A percentile compares a stretch with the other conserved stretches of the same genome.
Conservation (phyloP, 2,888 invertebrate genomes). For the Eupithecia pulchellata region DNA sequence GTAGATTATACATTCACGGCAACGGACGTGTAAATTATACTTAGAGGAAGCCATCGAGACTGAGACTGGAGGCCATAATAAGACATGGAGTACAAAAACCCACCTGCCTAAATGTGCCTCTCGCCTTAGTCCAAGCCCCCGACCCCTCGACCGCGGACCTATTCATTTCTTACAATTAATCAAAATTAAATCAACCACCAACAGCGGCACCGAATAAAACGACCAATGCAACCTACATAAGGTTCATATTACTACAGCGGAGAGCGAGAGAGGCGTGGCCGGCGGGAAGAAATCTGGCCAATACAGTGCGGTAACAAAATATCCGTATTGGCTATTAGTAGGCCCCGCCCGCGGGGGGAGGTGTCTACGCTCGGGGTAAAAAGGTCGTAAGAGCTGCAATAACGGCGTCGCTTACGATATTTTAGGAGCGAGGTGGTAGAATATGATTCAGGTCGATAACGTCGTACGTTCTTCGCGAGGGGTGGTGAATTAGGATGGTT, state of each 20-base stretch:
- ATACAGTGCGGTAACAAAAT: slow-evolving; percentile 86
- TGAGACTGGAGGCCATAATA: slow-evolving; percentile 43
- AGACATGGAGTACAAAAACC: slow-evolving; percentile 40
- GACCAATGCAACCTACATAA: slow-evolving; percentile 52
- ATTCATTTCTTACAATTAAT: slow-evolving; percentile 85
- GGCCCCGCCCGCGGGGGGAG: slow-evolving; percentile 76
- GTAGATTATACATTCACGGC: slow-evolving; percentile 55
- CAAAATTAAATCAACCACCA: slow-evolving; percentile 80
- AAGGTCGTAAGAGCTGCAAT: slow-evolving; percentile 54
- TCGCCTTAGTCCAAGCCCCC: slow-evolving; percentile 38
- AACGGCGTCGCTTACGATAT: slow-evolving; percentile 48
- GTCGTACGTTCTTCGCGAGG: slow-evolving; percentile 52
- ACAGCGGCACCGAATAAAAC: slow-evolving; percentile 53
- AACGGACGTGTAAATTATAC: slow-evolving; percentile 42
- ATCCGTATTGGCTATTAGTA: slow-evolving; percentile 86
- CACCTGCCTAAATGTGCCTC: slow-evolving; percentile 45
- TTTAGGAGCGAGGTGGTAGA: slow-evolving; percentile 36
- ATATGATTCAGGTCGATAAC: slow-evolving; percentile 51
- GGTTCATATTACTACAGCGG: slow-evolving; percentile 58
- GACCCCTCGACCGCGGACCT: slow-evolving; percentile 58
- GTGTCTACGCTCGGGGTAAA: slow-evolving; percentile 43
- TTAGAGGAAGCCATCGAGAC: slow-evolving; percentile 54
- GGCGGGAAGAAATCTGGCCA: slow-evolving; percentile 86
- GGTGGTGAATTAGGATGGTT: slow-evolving; percentile 65
- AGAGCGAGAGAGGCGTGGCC: slow-evolving; percentile 72